Percentiles rank a stretch among this genome's conserved stretches.
Conservation (phyloP, 2,113 vertebrate species). For the Lepus americanus region DNA sequence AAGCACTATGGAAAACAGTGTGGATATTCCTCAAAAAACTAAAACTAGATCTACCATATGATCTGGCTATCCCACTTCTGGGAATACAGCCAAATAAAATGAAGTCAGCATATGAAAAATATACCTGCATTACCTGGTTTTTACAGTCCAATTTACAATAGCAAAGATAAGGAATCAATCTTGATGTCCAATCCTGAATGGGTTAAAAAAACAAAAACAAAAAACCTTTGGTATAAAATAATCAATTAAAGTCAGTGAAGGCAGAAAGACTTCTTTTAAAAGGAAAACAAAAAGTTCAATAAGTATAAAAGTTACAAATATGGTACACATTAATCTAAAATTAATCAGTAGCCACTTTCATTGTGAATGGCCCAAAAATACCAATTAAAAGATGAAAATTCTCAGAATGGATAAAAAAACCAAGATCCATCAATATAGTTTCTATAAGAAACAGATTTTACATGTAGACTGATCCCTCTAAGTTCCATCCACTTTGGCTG, state of each 20-base stretch:
- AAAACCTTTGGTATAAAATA: neutral
- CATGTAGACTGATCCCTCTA: neutral
- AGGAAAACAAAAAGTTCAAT: neutral
- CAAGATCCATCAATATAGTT: neutral
- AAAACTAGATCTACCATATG: too few relatives aligned
- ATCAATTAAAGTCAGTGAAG: slow-evolving; percentile 8
- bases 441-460: slow-evolving; percentile 21
- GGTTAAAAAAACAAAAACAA: too few relatives aligned
- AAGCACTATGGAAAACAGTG: too few relatives aligned
- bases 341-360: slow-evolving; percentile 33
- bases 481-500: neutral
- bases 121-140: too few relatives aligned
- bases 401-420: neutral
- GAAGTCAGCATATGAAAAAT: too few relatives aligned
- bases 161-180: too few relatives aligned
- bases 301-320: slow-evolving; percentile 21
- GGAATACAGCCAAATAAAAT: too few relatives aligned
- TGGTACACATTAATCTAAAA: neutral
- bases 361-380: neutral
- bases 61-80: too few relatives aligned
- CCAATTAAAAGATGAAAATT: slow-evolving; percentile 8
- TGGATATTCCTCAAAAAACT: too few relatives aligned
- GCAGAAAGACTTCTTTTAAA: neutral
- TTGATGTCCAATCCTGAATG: too few relatives aligned
- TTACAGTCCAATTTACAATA: too few relatives aligned